These are phyloP conservation scores for Alloplasta piceator DNA, from an alignment of 2,888 invertebrate genomes.

Conservation along the genomic window DNA sequence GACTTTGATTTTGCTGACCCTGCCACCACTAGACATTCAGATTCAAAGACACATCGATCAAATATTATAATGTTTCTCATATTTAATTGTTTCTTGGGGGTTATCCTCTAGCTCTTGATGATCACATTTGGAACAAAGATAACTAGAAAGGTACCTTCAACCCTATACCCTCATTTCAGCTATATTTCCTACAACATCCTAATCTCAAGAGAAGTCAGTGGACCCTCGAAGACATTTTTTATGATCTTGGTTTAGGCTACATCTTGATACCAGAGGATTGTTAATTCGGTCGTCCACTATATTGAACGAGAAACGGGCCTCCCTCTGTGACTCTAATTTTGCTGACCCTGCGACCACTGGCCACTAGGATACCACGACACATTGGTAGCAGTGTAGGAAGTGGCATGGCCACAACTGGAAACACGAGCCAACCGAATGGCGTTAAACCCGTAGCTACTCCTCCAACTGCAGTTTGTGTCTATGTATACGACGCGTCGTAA, in stretches of 20 bases:
- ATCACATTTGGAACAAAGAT: too few relatives aligned
- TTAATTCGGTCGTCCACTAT: conserved; percentile 76
- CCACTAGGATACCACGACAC: conserved; percentile 31
- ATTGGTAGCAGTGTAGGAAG: conserved; percentile 26
- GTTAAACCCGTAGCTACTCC: conserved; percentile 25
- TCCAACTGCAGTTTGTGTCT: background rate
- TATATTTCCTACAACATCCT: too few relatives aligned
- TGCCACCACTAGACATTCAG: conserved; percentile 36
- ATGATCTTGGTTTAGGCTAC: background rate
- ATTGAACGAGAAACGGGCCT: conserved; percentile 79
- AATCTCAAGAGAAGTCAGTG: background rate
- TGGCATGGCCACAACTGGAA: conserved; percentile 51
- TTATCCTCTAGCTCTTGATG: too few relatives aligned
- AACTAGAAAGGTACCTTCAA: too few relatives aligned
- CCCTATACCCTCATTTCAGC: too few relatives aligned
- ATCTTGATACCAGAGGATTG: background rate
- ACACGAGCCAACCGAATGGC: conserved; percentile 39
- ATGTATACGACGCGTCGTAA: conserved; percentile 27
- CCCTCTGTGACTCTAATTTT: conserved; percentile 66
- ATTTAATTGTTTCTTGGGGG: too few relatives aligned
- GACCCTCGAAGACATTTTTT: background rate
- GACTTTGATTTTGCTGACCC: conserved; percentile 72
- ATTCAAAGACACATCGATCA: conserved; percentile 21
- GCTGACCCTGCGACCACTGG: conserved; percentile 68
- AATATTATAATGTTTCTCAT: too few relatives aligned